Base-by-base conservation (phyloP, 2,113 vertebrate genomes). In the Odobenus rosmarus region DNA sequence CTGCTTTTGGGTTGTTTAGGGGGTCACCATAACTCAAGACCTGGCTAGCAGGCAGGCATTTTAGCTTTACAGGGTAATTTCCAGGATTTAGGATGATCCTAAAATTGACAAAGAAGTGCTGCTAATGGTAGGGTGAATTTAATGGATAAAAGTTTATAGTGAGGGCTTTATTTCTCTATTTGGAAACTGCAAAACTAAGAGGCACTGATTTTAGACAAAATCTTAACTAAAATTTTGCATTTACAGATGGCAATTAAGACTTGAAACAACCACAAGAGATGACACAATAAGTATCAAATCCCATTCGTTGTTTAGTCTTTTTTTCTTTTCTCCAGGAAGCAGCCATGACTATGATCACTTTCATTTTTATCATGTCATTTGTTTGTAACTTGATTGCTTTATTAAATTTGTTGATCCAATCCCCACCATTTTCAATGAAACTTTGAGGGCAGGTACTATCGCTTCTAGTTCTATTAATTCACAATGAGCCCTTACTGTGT, bases 91-190 rank as follows among this genome's bases (percentile, higher is more conserved):
- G 31, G 67, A 92, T 42, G 53, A 85, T 95, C 62, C 71, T 90
- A 93, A 97, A 97, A 88, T 86, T 83, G 88, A 79, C 74, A n/a
- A 94, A 95, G 49, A 79, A 82, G 72, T 64, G 39, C 39, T 85
- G 62, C 57, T 96, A 18, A 85, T 24, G 51, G 86, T 62, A 89
- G 67, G 24, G 36, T 92, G 51, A 91, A 92, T 95, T 90, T 55
- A 85, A 69, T 46, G 64, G 26, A 55, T 59, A 51, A 55, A 71
- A 59, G 36, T 76, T 57, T 90, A 90, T 49, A n/a, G 24, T 23
- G 57, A 87, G 10, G 14, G 24, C 14, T 96, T 87, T 96, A 76
- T 86, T 72, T 87, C 74, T 13, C 28, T 72, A 49, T 49, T 79
- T 93, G 67, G 86, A 87, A 95, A 49, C 51, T 91, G 26, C 2